These are phyloP conservation scores for Drosophila dives DNA, from an alignment of 2,888 invertebrate genomes.

Conservation along the genomic window DNA sequence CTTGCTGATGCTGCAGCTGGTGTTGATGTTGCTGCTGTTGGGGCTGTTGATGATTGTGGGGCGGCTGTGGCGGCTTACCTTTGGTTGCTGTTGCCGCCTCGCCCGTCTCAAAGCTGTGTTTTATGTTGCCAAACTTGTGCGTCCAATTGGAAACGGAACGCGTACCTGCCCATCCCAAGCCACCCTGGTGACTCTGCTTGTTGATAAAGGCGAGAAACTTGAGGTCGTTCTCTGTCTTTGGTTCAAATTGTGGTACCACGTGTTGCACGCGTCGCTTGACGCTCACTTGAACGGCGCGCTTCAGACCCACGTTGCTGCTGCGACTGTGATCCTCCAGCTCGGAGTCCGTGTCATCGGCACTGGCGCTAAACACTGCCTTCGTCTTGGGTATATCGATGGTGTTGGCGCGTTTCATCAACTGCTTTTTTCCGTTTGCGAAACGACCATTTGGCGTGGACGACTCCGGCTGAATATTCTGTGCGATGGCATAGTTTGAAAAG, in stretches of 20 bases:
- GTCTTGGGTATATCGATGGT: slow-evolving; percentile 95
- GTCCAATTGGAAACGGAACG: slow-evolving; percentile 90
- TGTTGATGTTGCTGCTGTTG: slow-evolving; percentile 84
- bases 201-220: slow-evolving; percentile 94
- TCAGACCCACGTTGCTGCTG: slow-evolving; percentile 85
- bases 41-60: slow-evolving; percentile 85
- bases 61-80: slow-evolving; percentile 84
- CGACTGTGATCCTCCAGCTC: slow-evolving; percentile 73
- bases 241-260: slow-evolving; percentile 89
- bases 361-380: slow-evolving; percentile 78
- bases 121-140: slow-evolving; percentile 92
- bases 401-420: slow-evolving; percentile 94
- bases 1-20: slow-evolving; percentile 85
- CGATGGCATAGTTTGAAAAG: slow-evolving; percentile 65
- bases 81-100: slow-evolving; percentile 81
- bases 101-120: slow-evolving; percentile 90
- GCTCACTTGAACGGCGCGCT: slow-evolving; percentile 87
- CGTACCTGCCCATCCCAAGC: slow-evolving; percentile 82
- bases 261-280: slow-evolving; percentile 85
- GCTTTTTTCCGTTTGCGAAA: slow-evolving; percentile 87
- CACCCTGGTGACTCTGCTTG: slow-evolving; percentile 88
- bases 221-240: slow-evolving; percentile 93
- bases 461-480: slow-evolving; percentile 65
- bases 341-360: slow-evolving; percentile 85
- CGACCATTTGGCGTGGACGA: slow-evolving; percentile 74